Conservation (phyloP, 2,797 vertebrate genomes). For the Capromys pilorides region DNA sequence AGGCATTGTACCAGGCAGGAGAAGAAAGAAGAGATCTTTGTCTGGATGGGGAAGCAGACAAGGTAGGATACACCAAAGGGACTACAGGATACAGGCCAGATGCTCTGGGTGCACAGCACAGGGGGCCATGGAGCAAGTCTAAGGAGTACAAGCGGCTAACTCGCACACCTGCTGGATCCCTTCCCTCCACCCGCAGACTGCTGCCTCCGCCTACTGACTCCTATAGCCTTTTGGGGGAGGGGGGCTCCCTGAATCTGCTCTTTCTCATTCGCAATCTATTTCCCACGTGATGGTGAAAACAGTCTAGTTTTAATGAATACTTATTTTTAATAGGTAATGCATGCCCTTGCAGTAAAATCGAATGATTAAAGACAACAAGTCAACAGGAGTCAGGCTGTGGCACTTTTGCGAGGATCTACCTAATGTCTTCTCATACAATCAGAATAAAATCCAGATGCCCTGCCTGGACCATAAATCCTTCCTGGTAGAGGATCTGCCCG, state of each 20-base stretch:
- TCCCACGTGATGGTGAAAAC: background rate
- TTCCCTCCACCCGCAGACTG: background rate
- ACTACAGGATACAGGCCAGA: background rate
- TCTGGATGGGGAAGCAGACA: background rate
- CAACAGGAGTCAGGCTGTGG: background rate
- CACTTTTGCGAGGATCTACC: background rate
- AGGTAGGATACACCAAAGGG: background rate
- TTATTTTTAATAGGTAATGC: conserved; percentile 36
- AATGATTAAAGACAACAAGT: background rate
- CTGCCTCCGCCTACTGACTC: background rate
- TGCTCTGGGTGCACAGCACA: background rate
- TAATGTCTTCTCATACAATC: background rate
- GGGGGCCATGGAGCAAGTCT: background rate
- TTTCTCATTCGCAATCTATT: background rate
- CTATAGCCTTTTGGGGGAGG: background rate
- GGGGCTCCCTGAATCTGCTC: background rate
- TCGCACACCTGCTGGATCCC: background rate
- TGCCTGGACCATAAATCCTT: background rate
- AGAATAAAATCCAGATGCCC: background rate
- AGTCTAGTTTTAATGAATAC: conserved; percentile 26
- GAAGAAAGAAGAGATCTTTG: background rate
- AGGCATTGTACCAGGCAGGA: background rate
- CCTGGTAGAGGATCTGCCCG: background rate
- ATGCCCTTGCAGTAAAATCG: background rate
- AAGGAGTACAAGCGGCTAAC: background rate